Evolutionary conservation across 2,113 vertebrate genomes (phyloP), one percentile per base, ranked within the genome.

Genomic region (Cyanoliseus patagonus): DNA sequence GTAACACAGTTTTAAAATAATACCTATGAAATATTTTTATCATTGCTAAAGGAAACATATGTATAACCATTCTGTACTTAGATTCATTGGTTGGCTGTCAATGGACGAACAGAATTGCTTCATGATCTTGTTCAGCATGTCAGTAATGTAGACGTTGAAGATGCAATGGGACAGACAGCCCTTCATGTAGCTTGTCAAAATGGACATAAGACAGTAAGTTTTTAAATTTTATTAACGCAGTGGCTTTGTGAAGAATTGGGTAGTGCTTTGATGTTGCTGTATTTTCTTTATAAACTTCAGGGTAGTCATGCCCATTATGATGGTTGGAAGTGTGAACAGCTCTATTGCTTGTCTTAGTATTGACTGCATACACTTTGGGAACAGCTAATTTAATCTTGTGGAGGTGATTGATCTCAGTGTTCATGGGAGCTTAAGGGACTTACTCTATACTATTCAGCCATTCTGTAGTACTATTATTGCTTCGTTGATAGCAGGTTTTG

Each of bases 71-170:
- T 92, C 85, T 86, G 12, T 68, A 11, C 37, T 68, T 97, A 99
- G 99, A 99, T 99, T 95, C 99, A 99, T 83, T 99, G 99, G 99
- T 81, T 99, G 97, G 99, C 99, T 51, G 99, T 99, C 85, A 99
- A 99, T 37, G 99, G 99, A 5, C 97, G 99, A 64, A 99, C 99
- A 24, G 99, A 99, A 94, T 97, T 99, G 41, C 99, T 99, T 76
- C 98, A 99, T 57, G 99, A 99, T 94, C 99, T 99, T 83, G 99
- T 99, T 68, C 99, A 99, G 47, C 99, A 99, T 20, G 99, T 99
- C 95, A 98, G 97, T 91, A 99, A 99, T 3, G 99, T 99, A 52
- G 99, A 99, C 37, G 99, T 99, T 80, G 99, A 99, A 95, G 99
- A 99, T 51, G 99, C 99, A 20, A 99, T 99, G 99, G 99, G 99